These are phyloP conservation scores for Heliconius hewitsoni DNA, from an alignment of 1,140 invertebrate species.

Conservation along the genomic window DNA sequence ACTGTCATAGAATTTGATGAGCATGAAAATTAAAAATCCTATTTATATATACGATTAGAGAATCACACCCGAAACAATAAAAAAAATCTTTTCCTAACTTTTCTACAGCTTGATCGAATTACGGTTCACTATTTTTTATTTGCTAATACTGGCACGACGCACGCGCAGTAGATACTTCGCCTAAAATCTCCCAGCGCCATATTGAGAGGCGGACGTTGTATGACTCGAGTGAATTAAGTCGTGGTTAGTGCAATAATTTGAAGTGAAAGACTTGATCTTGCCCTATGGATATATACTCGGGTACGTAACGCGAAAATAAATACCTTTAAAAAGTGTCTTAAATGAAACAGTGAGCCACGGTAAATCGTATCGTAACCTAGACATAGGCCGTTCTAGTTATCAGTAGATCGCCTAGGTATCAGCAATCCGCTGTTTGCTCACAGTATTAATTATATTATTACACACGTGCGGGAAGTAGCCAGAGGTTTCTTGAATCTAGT, in stretches of 20 bases:
- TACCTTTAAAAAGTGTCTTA: conserved; percentile 57
- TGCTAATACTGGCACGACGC: conserved; percentile 77
- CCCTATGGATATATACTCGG: conserved; percentile 82
- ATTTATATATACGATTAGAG: conserved; percentile 52
- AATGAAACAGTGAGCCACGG: conserved; percentile 50
- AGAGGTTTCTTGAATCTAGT: conserved; percentile 82
- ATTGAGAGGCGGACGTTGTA: conserved; percentile 82
- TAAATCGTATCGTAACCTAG: conserved; percentile 80
- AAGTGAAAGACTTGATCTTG: conserved; percentile 80
- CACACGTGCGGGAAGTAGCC: conserved; percentile 78
- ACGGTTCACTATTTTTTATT: conserved; percentile 65
- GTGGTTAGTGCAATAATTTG: conserved; percentile 81
- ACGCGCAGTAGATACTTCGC: conserved; percentile 79
- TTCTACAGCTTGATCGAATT: conserved; percentile 49
- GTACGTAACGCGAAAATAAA: conserved; percentile 78
- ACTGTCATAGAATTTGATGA: conserved; percentile 57
- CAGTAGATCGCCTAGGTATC: conserved; percentile 81
- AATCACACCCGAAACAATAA: conserved; percentile 47
- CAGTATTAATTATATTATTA: conserved; percentile 82
- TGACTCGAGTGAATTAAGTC: conserved; percentile 79
- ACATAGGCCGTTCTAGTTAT: conserved; percentile 81
- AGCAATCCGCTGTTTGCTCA: conserved; percentile 81
- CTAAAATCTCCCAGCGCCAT: conserved; percentile 81
- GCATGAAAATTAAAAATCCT: conserved; percentile 67
- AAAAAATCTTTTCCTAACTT: conserved; percentile 46